These are phyloP conservation scores for Drosophila saltans DNA, from an alignment of 1,140 invertebrate species.

Conservation along the genomic window DNA sequence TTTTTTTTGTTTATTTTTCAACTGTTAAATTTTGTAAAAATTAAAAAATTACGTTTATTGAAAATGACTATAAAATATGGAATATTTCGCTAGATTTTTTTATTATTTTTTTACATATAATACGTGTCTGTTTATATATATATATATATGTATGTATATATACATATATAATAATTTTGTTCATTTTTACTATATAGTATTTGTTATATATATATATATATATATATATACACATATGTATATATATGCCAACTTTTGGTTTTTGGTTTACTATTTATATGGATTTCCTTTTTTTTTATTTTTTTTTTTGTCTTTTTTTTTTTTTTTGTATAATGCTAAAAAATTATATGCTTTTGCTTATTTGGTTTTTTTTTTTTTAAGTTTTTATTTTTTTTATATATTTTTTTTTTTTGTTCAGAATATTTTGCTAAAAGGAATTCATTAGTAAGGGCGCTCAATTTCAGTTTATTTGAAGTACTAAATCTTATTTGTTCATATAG, in stretches of 20 bases:
- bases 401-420: slow-evolving; percentile 50
- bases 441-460: slow-evolving; percentile 79
- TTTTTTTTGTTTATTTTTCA: slow-evolving; percentile 46
- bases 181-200: slow-evolving; percentile 51
- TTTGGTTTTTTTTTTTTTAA: slow-evolving; percentile 44
- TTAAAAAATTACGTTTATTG: slow-evolving; percentile 80
- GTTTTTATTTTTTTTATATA: slow-evolving; percentile 36
- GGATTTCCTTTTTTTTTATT: slow-evolving; percentile 9
- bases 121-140: slow-evolving; percentile 53
- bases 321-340: slow-evolving; percentile 78
- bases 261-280: slow-evolving; percentile 47
- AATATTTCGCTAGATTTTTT: slow-evolving; percentile 71
- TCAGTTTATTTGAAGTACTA: slow-evolving; percentile 75
- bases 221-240: slow-evolving; percentile 20
- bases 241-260: slow-evolving; percentile 40
- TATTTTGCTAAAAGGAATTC: slow-evolving; percentile 81
- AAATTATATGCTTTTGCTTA: slow-evolving; percentile 76
- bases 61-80: slow-evolving; percentile 80
- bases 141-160: slow-evolving; percentile 55
- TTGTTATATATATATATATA: slow-evolving; percentile 63
- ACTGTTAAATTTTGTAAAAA: slow-evolving; percentile 76
- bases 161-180: slow-evolving; percentile 44
- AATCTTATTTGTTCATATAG: slow-evolving; percentile 47
- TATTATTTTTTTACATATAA: slow-evolving; percentile 51
- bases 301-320: slow-evolving; percentile 45